These are phyloP conservation scores for Varanus komodoensis DNA, from an alignment of 2,113 vertebrate genomes.

Conservation along the genomic window DNA sequence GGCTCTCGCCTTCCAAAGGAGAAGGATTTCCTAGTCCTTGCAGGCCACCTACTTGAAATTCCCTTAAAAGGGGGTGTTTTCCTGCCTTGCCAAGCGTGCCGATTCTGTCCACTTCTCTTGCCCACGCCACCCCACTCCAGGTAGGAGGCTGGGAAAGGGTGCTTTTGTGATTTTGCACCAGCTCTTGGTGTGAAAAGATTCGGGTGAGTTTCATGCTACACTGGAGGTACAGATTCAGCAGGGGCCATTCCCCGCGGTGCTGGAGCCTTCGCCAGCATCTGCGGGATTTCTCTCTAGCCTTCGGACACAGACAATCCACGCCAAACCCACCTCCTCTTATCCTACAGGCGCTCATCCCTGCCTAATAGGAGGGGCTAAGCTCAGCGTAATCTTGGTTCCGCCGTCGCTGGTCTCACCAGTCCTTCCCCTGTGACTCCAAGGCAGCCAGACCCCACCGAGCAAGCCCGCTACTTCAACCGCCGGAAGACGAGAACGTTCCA, in stretches of 20 bases:
- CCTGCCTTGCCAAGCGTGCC: too few species aligned
- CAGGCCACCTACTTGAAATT: too few species aligned
- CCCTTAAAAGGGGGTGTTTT: too few species aligned
- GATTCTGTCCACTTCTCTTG: too few species aligned
- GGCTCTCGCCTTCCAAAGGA: too few species aligned
- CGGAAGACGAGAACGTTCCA: conserved; percentile 36
- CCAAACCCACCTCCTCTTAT: background rate
- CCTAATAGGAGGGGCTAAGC: background rate
- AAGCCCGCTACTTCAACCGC: conserved; percentile 38
- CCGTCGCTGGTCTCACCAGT: background rate
- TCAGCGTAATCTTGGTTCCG: too few species aligned
- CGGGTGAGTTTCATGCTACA: background rate
- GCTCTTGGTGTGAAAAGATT: background rate
- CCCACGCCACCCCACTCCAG: background rate
- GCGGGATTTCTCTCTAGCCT: background rate
- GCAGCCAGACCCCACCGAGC: background rate
- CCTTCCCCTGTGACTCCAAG: background rate
- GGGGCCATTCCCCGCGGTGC: background rate
- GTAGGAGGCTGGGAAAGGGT: background rate
- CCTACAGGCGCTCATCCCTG: too few species aligned
- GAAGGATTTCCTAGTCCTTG: too few species aligned
- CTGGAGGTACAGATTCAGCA: background rate
- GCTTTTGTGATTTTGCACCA: background rate
- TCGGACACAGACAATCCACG: background rate
- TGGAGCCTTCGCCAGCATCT: background rate